Evolutionary conservation across 2,888 invertebrate species (phyloP), one percentile per base, ranked within the genome.

Genomic region (Fragum whitleyi): DNA sequence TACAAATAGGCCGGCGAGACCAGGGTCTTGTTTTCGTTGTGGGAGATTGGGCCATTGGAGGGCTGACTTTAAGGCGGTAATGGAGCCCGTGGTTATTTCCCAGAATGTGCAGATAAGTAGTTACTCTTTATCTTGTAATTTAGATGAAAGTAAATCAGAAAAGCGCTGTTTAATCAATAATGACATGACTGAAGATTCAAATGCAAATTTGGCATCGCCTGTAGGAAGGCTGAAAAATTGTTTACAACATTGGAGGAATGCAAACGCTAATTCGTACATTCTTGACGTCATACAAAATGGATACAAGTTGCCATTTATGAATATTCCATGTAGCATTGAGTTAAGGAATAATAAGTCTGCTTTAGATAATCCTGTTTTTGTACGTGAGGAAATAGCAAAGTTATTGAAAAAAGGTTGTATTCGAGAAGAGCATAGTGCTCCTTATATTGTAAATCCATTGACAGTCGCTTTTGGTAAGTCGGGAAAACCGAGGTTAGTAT

Each of bases 31-130:
- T n/a, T n/a, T n/a, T 5, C 28, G 19, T 59, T 36, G 28, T 39
- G 59, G 16, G 77, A 74, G 9, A 74, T n/a, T n/a, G n/a, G n/a
- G n/a, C n/a, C n/a, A 81, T 55, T 81, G 77, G 78, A 32, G 74
- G 19, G 7, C 26, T 14, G 75, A 77, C 19, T 81, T 74, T 53
- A 14, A 23, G 3, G 32, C 32, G 32, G 57, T n/a, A n/a, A 23
- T 7, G 21, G 1, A 36, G 6, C 6, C 16, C 19, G 26, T 55
- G n/a, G 29, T 26, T 36, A 36, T 23, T 51, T 26, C 51, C 19
- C 39, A 7, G 23, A 65, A 42, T 36, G 23, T 29, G n/a, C n/a
- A 74, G 62, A 42, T 69, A 79, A 69, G 55, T 79, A 74, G 47
- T 29, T 36, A 23, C 19, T 6, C 59, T 39, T 77, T 21, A n/a